A percentile compares a stretch with the other conserved stretches of the same genome.
Conservation (phyloP, 2,113 vertebrate genomes). For the Corythornis vintsioides region DNA sequence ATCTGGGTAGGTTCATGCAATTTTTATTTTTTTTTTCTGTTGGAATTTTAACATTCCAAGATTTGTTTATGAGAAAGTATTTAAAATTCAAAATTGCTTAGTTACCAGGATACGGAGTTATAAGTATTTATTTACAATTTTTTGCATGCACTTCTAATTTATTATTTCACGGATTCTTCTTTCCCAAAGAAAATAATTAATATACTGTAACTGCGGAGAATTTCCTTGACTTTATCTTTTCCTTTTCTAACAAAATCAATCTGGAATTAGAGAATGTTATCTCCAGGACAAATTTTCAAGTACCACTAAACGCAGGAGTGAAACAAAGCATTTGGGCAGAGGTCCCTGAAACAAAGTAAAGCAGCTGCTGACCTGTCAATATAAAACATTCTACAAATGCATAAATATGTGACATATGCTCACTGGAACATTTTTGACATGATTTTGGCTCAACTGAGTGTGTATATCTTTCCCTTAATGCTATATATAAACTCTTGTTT, state of each 20-base stretch:
- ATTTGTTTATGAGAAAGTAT: background rate
- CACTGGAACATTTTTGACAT: conserved; percentile 8
- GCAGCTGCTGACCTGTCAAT: conserved; percentile 29
- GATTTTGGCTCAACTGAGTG: background rate
- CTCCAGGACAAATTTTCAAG: background rate
- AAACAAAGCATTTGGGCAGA: conserved; percentile 1
- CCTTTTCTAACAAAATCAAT: background rate
- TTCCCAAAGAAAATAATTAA: background rate
- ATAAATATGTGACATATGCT: conserved; percentile 42
- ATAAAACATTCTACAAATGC: conserved; percentile 12
- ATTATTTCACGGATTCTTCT: background rate
- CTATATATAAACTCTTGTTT: conserved; percentile 8
- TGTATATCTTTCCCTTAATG: background rate
- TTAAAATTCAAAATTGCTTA: background rate
- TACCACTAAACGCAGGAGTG: background rate
- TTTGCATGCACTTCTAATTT: background rate
- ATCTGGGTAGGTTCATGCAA: background rate
- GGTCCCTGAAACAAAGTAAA: conserved; percentile 18
- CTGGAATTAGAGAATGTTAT: background rate
- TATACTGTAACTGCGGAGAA: background rate
- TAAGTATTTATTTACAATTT: background rate
- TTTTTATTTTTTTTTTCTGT: background rate
- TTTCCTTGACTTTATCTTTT: background rate
- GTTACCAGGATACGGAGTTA: background rate
- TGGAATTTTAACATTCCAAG: background rate